Percentiles rank a stretch among this genome's conserved stretches.
Conservation (phyloP, 2,888 invertebrate species). For the Heliconius charithonia region DNA sequence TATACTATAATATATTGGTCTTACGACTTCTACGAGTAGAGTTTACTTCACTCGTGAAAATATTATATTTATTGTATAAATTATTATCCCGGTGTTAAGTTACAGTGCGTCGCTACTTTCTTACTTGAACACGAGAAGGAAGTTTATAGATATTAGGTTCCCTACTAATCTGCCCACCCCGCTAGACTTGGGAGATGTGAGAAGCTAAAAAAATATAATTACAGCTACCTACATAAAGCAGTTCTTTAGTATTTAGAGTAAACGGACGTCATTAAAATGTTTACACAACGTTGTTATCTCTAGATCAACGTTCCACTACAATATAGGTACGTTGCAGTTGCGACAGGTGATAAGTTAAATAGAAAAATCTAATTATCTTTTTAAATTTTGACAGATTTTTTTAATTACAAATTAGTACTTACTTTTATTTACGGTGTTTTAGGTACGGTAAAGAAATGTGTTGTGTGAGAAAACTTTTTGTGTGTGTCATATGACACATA, state of each 20-base stretch:
- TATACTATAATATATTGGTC: too few species aligned
- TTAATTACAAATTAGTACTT: too few species aligned
- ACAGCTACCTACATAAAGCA: slow-evolving; percentile 32
- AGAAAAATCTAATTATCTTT: background rate
- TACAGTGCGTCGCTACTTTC: background rate
- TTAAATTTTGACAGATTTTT: too few species aligned
- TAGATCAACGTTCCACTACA: slow-evolving; percentile 35
- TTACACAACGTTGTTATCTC: slow-evolving; percentile 50
- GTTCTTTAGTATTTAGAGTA: slow-evolving; percentile 47
- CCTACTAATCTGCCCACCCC: too few species aligned
- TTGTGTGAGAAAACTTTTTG: too few species aligned
- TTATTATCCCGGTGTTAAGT: background rate
- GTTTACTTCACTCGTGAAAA: too few species aligned
- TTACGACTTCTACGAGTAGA: too few species aligned
- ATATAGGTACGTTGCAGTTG: slow-evolving; percentile 11
- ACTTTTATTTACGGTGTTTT: too few species aligned
- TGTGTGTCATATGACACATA: too few species aligned
- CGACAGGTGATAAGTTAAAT: background rate
- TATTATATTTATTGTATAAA: too few species aligned
- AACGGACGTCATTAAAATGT: slow-evolving; percentile 58
- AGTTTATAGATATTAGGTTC: background rate
- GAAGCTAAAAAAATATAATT: slow-evolving; percentile 4
- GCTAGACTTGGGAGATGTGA: background rate
- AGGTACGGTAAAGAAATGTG: too few species aligned
- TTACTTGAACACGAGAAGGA: background rate